Base-by-base conservation (phyloP, 2,797 vertebrate genomes). In the Brachymystax lenok region DNA sequence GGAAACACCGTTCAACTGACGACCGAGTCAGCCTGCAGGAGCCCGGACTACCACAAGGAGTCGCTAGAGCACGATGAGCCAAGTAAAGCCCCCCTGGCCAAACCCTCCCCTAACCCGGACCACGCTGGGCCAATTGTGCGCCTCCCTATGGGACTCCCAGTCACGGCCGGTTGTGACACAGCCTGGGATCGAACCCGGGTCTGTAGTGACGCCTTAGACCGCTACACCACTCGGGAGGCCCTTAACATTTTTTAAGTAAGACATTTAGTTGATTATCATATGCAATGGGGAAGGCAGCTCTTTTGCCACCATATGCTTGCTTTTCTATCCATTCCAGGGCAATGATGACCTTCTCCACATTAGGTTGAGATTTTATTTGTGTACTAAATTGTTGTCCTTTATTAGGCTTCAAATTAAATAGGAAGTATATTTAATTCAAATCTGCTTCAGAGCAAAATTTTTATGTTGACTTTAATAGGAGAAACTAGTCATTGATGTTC, bases 401-500 rank as follows among this genome's bases (percentile, higher is more conserved):
- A 83, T 73, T 59, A 59, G 56, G 78, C 69, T 56, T 77, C 73
- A 74, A 88, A 85, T 87, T 19, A 86, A 91, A 88, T 81, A 77
- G 77, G 76, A 76, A 78, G 77, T 51, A 51, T 80, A 74, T 86
- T 89, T 88, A 83, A 86, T 88, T 84, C 80, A 66, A 61, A 73
- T 74, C 40, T 73, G 70, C 76, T 76, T 67, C 79, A 70, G 80
- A 80, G 80, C 66, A 35, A 75, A 63, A 81, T 88, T 88, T 89
- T 78, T 88, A 89, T 80, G 79, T 83, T 74, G 72, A 74, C 80
- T 82, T 90, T 88, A 79, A 90, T 76, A 77, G 77, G 80, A 19
- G 85, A 86, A 79, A 85, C 81, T 75, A 64, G 69, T 24, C 76
- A 94, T 94, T 94, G 94, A 94, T 94, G 93, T 90, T 76, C 88